Conservation (phyloP, 1,140 invertebrate species). For the Philaenus spumarius region DNA sequence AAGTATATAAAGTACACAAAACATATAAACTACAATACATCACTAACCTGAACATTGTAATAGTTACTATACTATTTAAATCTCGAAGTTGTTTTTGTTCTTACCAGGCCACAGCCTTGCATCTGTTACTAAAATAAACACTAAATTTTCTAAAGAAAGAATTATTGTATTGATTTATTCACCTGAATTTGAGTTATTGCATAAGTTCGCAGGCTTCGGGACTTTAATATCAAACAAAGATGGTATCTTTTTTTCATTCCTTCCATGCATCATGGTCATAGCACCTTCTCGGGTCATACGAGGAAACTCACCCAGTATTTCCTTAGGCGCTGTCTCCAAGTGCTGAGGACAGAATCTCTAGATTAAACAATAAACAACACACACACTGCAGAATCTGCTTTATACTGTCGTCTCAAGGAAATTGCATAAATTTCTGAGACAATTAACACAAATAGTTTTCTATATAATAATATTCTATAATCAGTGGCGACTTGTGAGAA, state of each 20-base stretch:
- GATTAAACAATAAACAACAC: not conserved
- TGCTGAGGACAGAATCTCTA: slow-evolving; percentile 47
- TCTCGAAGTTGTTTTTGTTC: too few relatives aligned
- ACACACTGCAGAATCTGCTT: not conserved
- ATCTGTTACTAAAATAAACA: too few relatives aligned
- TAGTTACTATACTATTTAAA: too few relatives aligned
- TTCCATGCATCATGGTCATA: slow-evolving; percentile 59
- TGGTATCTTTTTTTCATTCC: slow-evolving; percentile 44
- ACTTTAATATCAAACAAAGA: slow-evolving; percentile 50
- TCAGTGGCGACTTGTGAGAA: not conserved
- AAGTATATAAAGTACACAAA: too few relatives aligned
- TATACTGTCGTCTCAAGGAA: too few relatives aligned
- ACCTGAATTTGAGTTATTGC: slow-evolving; percentile 14
- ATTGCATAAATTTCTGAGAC: too few relatives aligned
- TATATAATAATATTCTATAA: not conserved
- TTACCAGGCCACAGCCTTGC: too few relatives aligned
- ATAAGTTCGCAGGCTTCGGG: slow-evolving; percentile 39
- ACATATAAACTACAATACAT: too few relatives aligned
- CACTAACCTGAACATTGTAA: too few relatives aligned
- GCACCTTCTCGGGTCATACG: slow-evolving; percentile 69
- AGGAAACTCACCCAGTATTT: slow-evolving; percentile 82
- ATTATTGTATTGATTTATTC: not conserved
- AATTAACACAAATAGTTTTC: too few relatives aligned
- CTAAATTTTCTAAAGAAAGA: too few relatives aligned
- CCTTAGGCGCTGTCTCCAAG: slow-evolving; percentile 82